phyloP scores from a whole-genome alignment of 2,888 invertebrate genomes.

The Scaeva pyrastri region DNA sequence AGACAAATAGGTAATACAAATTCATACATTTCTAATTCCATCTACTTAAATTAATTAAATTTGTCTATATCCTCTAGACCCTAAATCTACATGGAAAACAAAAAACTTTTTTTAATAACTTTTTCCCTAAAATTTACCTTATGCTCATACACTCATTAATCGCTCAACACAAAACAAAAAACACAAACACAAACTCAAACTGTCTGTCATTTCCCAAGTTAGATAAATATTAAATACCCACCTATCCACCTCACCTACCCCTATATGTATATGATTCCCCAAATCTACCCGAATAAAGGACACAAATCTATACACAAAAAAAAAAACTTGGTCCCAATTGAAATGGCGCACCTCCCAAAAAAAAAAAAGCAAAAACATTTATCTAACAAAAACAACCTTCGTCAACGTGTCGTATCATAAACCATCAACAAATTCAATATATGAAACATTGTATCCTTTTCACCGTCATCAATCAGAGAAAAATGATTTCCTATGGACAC shows the following conservation, averaged over 20 bases:
- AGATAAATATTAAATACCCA: background rate
- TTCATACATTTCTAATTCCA: too few species aligned
- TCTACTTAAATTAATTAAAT: too few species aligned
- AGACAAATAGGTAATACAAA: too few species aligned
- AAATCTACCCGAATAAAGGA: background rate
- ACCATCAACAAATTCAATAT: slow-evolving; percentile 52
- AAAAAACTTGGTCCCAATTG: slow-evolving; percentile 16
- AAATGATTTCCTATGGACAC: slow-evolving; percentile 49
- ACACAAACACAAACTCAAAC: background rate
- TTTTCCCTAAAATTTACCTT: background rate
- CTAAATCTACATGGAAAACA: too few species aligned
- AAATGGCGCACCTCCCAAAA: background rate
- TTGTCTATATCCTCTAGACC: too few species aligned
- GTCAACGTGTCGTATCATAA: slow-evolving; percentile 42
- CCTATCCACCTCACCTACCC: background rate
- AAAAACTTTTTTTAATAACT: too few species aligned
- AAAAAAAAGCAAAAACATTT: slow-evolving; percentile 10
- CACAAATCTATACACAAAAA: background rate
- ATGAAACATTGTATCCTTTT: slow-evolving; percentile 44
- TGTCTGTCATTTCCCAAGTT: slow-evolving; percentile 16
- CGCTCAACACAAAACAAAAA: slow-evolving; percentile 4
- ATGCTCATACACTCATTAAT: background rate
- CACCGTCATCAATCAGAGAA: slow-evolving; percentile 54
- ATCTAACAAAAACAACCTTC: slow-evolving; percentile 8
- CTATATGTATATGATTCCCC: too few species aligned